These are phyloP conservation scores for Poeciliopsis paucimaculata DNA, from an alignment of 2,797 vertebrate species.

Conservation along the genomic window DNA sequence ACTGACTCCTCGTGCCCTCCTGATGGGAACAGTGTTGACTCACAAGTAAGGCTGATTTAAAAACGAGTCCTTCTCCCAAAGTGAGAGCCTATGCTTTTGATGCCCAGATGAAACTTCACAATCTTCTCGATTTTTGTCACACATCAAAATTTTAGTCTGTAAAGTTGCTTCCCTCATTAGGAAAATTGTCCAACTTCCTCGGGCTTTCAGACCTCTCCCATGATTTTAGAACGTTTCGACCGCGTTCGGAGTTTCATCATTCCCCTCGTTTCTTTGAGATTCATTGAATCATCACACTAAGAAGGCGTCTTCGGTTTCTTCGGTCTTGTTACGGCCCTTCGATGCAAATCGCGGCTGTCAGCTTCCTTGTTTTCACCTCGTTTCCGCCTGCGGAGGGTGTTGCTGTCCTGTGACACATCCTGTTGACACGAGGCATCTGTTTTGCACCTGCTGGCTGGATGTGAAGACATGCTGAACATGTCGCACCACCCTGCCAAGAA, in stretches of 20 bases:
- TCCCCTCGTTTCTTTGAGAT: background rate
- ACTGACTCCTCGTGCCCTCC: background rate
- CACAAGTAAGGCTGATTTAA: background rate
- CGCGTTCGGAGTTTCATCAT: background rate
- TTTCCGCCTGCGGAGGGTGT: background rate
- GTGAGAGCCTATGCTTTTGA: background rate
- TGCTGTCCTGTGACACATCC: constrained; percentile 34
- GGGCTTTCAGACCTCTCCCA: background rate
- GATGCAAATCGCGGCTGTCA: background rate
- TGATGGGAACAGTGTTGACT: background rate
- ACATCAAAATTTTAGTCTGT: background rate
- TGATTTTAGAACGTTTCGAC: background rate
- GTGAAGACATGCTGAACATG: background rate
- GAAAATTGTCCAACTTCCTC: background rate
- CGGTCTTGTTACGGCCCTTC: background rate
- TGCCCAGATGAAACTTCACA: background rate
- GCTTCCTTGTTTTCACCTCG: constrained; percentile 1
- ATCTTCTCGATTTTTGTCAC: background rate
- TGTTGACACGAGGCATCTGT: constrained; percentile 25
- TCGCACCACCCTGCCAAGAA: background rate
- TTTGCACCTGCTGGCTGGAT: background rate
- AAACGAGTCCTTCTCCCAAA: background rate
- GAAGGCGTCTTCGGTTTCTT: constrained; percentile 4
- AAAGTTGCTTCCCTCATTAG: background rate
- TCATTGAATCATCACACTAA: background rate